Evolutionary conservation across 2,888 invertebrate species (phyloP).

Genomic region (Sesia bembeciformis): DNA sequence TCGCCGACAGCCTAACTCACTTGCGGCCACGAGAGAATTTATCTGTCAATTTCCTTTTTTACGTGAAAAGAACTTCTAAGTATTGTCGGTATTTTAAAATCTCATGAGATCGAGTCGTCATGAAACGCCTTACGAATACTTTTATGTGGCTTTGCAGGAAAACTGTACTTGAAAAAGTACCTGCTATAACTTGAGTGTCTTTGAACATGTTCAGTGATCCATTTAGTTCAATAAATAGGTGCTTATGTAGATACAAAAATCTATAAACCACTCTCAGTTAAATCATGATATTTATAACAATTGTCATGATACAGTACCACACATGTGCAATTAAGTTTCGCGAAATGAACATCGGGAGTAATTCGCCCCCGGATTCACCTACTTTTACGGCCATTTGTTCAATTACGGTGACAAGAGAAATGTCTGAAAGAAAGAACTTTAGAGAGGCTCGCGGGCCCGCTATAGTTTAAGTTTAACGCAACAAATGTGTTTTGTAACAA

Average conservation of each 20-base stretch:
- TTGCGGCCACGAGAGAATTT: slow-evolving; percentile 13
- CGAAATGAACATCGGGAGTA: too few relatives aligned
- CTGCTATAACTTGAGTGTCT: too few relatives aligned
- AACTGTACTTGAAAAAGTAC: not conserved
- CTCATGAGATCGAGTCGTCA: slow-evolving; percentile 4
- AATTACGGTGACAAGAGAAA: slow-evolving; percentile 38
- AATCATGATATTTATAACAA: too few relatives aligned
- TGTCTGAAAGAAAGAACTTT: slow-evolving; percentile 27
- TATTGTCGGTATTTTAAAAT: slow-evolving; percentile 4
- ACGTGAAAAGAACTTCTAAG: slow-evolving; percentile 9
- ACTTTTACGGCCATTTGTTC: slow-evolving; percentile 29
- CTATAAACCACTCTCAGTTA: too few relatives aligned
- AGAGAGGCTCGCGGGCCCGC: slow-evolving; percentile 25
- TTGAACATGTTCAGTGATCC: too few relatives aligned
- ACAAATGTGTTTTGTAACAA: slow-evolving; percentile 32
- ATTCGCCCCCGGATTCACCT: slow-evolving; percentile 1
- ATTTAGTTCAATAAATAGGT: too few relatives aligned
- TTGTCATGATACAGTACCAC: too few relatives aligned
- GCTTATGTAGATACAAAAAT: too few relatives aligned
- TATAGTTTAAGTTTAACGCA: slow-evolving; percentile 31
- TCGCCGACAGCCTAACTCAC: not conserved
- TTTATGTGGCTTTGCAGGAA: slow-evolving; percentile 1
- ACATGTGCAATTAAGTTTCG: too few relatives aligned
- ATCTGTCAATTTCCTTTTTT: slow-evolving; percentile 20
- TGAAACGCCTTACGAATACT: slow-evolving; percentile 4